Conservation (phyloP, 2,888 invertebrate genomes). For the Xestia sexstrigata region DNA sequence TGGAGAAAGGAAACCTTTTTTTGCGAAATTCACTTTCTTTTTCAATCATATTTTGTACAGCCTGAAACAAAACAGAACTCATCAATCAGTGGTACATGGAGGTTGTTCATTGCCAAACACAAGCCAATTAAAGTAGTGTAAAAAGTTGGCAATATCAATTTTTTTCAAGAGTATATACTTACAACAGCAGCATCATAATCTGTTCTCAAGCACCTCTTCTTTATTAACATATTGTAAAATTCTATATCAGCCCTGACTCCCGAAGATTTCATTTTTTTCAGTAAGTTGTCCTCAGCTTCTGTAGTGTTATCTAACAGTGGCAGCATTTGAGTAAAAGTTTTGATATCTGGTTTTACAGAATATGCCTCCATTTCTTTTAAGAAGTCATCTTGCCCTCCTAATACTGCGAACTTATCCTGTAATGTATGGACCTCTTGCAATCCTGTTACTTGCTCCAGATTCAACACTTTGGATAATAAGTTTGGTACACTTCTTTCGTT, state of each 20-base stretch:
- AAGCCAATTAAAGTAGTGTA: background rate
- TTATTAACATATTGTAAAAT: slow-evolving; percentile 97
- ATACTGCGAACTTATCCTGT: slow-evolving; percentile 93
- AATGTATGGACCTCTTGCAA: slow-evolving; percentile 90
- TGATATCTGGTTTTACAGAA: slow-evolving; percentile 93
- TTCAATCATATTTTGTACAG: slow-evolving; percentile 90
- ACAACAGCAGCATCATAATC: slow-evolving; percentile 94
- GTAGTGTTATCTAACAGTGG: slow-evolving; percentile 92
- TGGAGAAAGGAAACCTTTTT: slow-evolving; percentile 79
- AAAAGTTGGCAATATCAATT: background rate
- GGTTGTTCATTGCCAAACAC: background rate
- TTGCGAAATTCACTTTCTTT: slow-evolving; percentile 83
- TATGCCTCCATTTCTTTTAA: slow-evolving; percentile 93
- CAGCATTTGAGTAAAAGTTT: slow-evolving; percentile 95
- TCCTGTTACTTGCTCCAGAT: slow-evolving; percentile 91
- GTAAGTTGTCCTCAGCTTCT: slow-evolving; percentile 93
- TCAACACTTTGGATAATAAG: slow-evolving; percentile 91
- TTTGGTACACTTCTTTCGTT: slow-evolving; percentile 90
- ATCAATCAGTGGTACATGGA: background rate
- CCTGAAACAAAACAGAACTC: slow-evolving; percentile 77
- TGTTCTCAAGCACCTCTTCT: slow-evolving; percentile 93
- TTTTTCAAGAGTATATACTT: slow-evolving; percentile 71
- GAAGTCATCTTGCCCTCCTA: slow-evolving; percentile 95
- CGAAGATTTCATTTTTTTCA: slow-evolving; percentile 91
- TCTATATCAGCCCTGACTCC: slow-evolving; percentile 93